A percentile compares a stretch with the other conserved stretches of the same genome.
Evolutionary conservation across 92 coral and sea anemone species (phyloP).

Genomic region (Umimayanthus chanpuru): DNA sequence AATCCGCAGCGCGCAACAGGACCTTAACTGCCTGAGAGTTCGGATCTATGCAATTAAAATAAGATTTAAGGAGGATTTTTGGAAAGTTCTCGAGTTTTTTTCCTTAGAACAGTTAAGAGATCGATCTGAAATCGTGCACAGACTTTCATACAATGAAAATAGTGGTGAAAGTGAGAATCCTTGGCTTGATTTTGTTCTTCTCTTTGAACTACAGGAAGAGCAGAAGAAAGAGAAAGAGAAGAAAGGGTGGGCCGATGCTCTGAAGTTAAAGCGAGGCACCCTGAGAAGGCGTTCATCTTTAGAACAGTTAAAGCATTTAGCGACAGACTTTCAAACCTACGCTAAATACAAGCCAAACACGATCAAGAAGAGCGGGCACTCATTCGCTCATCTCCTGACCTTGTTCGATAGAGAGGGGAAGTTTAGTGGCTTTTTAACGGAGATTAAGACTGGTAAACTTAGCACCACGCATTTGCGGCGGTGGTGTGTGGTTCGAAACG

Average conservation of each 20-base stretch:
- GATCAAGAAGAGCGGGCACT: conserved; percentile 70
- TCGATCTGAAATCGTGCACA: too few species aligned
- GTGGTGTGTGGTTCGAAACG: conserved; percentile 95
- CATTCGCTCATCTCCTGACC: conserved; percentile 62
- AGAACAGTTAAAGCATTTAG: conserved; percentile 51
- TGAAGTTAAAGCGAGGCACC: conserved; percentile 60
- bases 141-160: too few species aligned
- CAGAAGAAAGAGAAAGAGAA: conserved; percentile 71
- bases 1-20: too few species aligned
- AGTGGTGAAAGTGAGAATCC: neutral
- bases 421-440: conserved; percentile 88
- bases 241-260: conserved; percentile 73
- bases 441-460: conserved; percentile 75
- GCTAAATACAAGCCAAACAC: conserved; percentile 61
- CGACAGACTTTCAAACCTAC: conserved; percentile 42
- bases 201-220: conserved; percentile 18
- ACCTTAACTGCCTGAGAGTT: too few species aligned
- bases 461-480: conserved; percentile 87
- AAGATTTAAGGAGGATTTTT: too few species aligned
- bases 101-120: too few species aligned
- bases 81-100: too few species aligned
- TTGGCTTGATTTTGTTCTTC: neutral
- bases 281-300: conserved; percentile 58
- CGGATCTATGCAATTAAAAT: too few species aligned
- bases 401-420: conserved; percentile 91